Evolutionary conservation across 2,888 invertebrate genomes (phyloP), one percentile per base, ranked within the genome.

Genomic region (Drosophila kambysellisi): DNA sequence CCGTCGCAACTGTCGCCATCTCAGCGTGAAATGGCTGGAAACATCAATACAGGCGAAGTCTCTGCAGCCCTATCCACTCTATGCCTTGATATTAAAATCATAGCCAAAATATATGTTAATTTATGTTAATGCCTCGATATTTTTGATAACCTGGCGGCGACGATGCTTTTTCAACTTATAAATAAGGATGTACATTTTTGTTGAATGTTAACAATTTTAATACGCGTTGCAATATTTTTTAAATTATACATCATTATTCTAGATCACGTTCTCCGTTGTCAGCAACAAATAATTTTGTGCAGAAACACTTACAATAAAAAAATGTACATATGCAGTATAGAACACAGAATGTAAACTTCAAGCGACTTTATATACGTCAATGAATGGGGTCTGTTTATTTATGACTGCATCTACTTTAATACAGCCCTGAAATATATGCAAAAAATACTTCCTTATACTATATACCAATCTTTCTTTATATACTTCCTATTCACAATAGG

Each of bases 1-100:
- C 76, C 83, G 81, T 30, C 81, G 71, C 15, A 78, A 79, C 33
- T 91, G 92, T 65, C 90, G 90, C 11, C 93, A 93, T 76, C 74
- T 93, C 29, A 83, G 67, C 50, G 69, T 87, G 1, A 77, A 84
- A 50, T 93, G 93, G 93, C 63, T 93, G 48, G 60, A 81, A n/a
- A 88, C 90, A 53, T 91, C 90, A 7, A 57, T 92, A 4, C 57
- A 76, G 7, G 70, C 79, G 17, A 79, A 85, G 12, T 66, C 70
- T 17, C 68, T 83, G 4, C 79, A 83, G 66, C 80, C 86, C 0
- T 92, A 86, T 77, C 91, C 92, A 29, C 70, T 89, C 4, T 91
- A 91, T 66, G 92, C 93, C 3, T 66, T 91, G 32, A 50, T 81
- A 39, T 37, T 82, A 15, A 71, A 89, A 35, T 25, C 57, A 1